Percentiles rank a stretch among this genome's conserved stretches.
Evolutionary conservation across 2,888 invertebrate species (phyloP).

Genomic region (Lamproptera curius): DNA sequence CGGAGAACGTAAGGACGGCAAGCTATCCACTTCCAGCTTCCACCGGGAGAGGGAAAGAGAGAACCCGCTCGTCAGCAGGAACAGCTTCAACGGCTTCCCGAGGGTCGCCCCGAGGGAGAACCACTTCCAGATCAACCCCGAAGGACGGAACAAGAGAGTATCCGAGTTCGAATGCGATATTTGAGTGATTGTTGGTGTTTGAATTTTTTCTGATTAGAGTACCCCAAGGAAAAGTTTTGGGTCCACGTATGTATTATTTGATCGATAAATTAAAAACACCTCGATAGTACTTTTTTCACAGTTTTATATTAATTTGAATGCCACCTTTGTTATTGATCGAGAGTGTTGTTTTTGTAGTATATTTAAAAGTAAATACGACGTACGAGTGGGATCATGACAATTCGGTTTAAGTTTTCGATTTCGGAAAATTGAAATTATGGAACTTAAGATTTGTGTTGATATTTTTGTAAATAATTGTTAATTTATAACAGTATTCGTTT

Average conservation of each 20-base stretch:
- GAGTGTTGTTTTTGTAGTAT: neutral
- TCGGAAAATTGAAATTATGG: constrained; percentile 41
- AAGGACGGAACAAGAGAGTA: constrained; percentile 76
- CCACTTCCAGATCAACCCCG: constrained; percentile 66
- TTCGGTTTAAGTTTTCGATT: constrained; percentile 44
- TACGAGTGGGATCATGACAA: constrained; percentile 34
- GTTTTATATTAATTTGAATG: no score
- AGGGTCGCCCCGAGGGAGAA: constrained; percentile 60
- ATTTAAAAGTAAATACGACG: constrained; percentile 6
- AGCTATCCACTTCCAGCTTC: constrained; percentile 70
- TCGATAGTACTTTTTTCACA: no score
- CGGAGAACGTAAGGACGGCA: constrained; percentile 62
- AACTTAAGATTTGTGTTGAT: constrained; percentile 41
- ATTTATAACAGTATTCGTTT: constrained; percentile 64
- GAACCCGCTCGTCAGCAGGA: constrained; percentile 68
- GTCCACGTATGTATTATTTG: neutral
- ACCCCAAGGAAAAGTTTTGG: neutral
- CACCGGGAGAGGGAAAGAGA: constrained; percentile 65
- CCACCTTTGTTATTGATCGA: neutral
- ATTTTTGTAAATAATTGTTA: constrained; percentile 57
- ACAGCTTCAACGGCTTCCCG: constrained; percentile 72
- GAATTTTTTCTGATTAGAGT: neutral
- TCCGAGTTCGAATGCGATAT: constrained; percentile 83
- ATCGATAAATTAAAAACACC: no score
- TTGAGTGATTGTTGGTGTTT: constrained; percentile 6